Percentiles rank a stretch among this genome's conserved stretches.
These are phyloP conservation scores for Anas bahamensis DNA, from an alignment of 2,797 vertebrate genomes.

Conservation along the genomic window DNA sequence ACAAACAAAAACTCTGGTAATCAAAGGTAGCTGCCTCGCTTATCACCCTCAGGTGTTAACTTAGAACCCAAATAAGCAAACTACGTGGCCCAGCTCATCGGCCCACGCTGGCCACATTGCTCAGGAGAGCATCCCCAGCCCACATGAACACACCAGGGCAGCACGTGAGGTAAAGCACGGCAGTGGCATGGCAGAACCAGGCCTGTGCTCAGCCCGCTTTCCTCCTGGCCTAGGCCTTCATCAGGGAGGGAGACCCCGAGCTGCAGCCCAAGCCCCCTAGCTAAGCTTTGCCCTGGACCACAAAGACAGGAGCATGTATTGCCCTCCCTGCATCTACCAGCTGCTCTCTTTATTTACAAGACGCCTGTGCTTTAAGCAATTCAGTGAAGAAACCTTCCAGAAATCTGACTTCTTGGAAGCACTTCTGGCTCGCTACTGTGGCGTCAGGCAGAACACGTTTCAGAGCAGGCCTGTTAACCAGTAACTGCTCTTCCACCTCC, in stretches of 20 bases:
- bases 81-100: not conserved
- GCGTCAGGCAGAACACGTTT: slow-evolving; percentile 21
- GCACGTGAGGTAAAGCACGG: accelerated
- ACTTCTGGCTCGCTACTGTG: not conserved
- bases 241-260: not conserved
- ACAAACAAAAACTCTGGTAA: not conserved
- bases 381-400: slow-evolving; percentile 50
- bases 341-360: slow-evolving; percentile 53
- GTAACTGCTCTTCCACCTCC: slow-evolving; percentile 49
- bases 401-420: slow-evolving; percentile 8
- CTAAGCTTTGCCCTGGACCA: not conserved
- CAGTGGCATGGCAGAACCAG: accelerated
- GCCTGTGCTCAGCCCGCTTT: not conserved
- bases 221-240: not conserved
- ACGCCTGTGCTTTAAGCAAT: slow-evolving; percentile 36
- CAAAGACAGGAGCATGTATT: not conserved
- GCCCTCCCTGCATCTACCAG: slow-evolving; percentile 12
- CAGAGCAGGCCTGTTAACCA: slow-evolving; percentile 32
- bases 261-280: not conserved
- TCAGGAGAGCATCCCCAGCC: not conserved
- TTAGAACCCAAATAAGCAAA: not conserved
- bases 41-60: not conserved
- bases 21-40: not conserved
- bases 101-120: accelerated
- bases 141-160: accelerated